Evolutionary conservation across 2,888 invertebrate genomes (phyloP).

Genomic region (Argyra leucocephala): DNA sequence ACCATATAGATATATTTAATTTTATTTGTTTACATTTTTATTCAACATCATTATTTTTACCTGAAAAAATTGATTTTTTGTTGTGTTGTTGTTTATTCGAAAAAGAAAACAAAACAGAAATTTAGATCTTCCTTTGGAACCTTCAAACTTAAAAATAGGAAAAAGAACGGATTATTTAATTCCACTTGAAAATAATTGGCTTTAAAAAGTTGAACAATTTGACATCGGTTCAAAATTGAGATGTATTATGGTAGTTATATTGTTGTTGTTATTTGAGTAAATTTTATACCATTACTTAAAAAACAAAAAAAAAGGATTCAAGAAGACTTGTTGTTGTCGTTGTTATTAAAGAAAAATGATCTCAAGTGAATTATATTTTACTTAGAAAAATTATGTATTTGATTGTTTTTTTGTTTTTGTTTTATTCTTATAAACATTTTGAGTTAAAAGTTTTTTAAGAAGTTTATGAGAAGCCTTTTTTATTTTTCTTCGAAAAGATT

Average conservation of each 20-base stretch:
- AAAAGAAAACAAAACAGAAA: too few relatives aligned
- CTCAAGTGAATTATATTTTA: background rate
- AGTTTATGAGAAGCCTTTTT: background rate
- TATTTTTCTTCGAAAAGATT: background rate
- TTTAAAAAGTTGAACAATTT: slow-evolving; percentile 2
- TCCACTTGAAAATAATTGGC: slow-evolving; percentile 4
- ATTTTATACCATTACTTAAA: background rate
- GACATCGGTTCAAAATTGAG: background rate
- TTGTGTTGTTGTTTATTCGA: too few relatives aligned
- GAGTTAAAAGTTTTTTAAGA: background rate
- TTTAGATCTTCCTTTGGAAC: too few relatives aligned
- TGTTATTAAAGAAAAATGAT: background rate
- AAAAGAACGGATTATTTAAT: background rate
- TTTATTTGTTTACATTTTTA: background rate
- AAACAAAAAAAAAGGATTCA: too few relatives aligned
- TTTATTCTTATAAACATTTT: background rate
- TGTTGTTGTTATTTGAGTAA: background rate
- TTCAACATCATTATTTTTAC: slow-evolving; percentile 3
- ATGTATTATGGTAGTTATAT: background rate
- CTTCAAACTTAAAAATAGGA: background rate
- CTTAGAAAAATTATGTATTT: background rate
- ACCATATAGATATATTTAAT: background rate
- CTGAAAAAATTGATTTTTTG: background rate
- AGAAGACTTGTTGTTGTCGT: background rate
- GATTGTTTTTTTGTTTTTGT: background rate